Evolutionary conservation across 23 tunicate species (phyloP), one percentile per base, ranked within the genome.

Genomic region (Halocynthia aurantium): DNA sequence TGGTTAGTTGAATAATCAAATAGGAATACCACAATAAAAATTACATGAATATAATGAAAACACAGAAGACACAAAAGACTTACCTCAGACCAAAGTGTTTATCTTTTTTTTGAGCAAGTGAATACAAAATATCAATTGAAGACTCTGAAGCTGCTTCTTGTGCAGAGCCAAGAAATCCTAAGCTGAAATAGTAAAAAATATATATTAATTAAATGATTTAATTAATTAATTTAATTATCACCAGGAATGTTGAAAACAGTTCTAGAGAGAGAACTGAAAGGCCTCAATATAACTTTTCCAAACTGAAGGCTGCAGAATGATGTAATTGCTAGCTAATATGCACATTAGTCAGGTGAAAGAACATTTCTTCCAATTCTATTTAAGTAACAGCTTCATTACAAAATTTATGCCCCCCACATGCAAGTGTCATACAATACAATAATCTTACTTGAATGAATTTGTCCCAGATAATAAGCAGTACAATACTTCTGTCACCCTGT

Each of bases 31-130:
- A 31, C 44, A 31, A 31, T 31, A 31, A 31, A 1, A 31, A n/a
- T n/a, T n/a, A n/a, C n/a, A n/a, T n/a, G n/a, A n/a, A 31, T 31
- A 31, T 31, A 31, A 31, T 31, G 44, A 31, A 31, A 31, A 31
- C 44, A 31, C 44, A 31, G 44, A 67, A 67, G 31, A 67, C 31
- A n/a, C n/a, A n/a, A n/a, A n/a, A n/a, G n/a, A 0, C 50, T 56
- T 53, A 74, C 78, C 78, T 55, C 6, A 74, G 22, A 7, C 20
- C 60, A 11, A 74, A 53, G 13, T 54, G 10, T 53, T 54, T 64
- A 15, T 53, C 57, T 12, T 54, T 10, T 10, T 11, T 65, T 11
- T 65, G 22, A 15, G 50, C 22, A 1, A 65, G 19, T 20, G 70
- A 65, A 15, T 65, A 65, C 15, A 65, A 10, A 40, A 65, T 40